Percentiles rank a stretch among this genome's conserved stretches.
These are phyloP conservation scores for Micromesistius poutassou DNA, from an alignment of 2,797 vertebrate genomes.

Conservation along the genomic window DNA sequence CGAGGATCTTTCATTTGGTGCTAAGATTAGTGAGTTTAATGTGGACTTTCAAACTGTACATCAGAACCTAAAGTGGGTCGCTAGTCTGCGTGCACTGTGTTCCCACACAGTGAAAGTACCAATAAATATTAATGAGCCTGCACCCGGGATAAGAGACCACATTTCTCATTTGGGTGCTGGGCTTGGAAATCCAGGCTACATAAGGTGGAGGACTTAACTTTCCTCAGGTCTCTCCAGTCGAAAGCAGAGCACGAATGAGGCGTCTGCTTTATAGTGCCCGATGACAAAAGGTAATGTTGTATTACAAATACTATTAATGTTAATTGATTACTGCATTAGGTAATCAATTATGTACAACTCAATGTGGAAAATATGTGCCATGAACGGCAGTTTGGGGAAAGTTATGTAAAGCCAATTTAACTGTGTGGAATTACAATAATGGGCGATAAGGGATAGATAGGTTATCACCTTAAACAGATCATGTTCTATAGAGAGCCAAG, in stretches of 20 bases:
- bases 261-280: too few relatives aligned
- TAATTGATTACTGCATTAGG: too few relatives aligned
- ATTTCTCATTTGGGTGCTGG: slow-evolving; percentile 59
- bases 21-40: slow-evolving; percentile 32
- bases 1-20: slow-evolving; percentile 19
- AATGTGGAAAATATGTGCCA: too few relatives aligned
- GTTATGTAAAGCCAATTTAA: too few relatives aligned
- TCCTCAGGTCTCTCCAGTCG: slow-evolving; percentile 26
- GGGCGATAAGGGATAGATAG: too few relatives aligned
- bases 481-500: too few relatives aligned
- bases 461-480: too few relatives aligned
- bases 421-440: too few relatives aligned
- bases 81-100: slow-evolving; percentile 50
- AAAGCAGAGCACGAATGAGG: slow-evolving; percentile 7
- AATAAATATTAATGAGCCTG: slow-evolving; percentile 67
- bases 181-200: slow-evolving; percentile 42
- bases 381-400: too few relatives aligned
- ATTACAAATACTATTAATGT: too few relatives aligned
- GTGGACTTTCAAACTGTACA: slow-evolving; percentile 46
- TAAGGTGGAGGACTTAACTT: slow-evolving; percentile 56
- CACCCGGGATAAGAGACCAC: slow-evolving; percentile 50
- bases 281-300: too few relatives aligned
- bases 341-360: too few relatives aligned
- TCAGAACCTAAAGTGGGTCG: slow-evolving; percentile 56
- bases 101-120: slow-evolving; percentile 59